Percentiles rank a stretch among this genome's conserved stretches.
phyloP scores from a whole-genome alignment of 2,113 vertebrate genomes.

The Epinephelus cyanopodus region DNA sequence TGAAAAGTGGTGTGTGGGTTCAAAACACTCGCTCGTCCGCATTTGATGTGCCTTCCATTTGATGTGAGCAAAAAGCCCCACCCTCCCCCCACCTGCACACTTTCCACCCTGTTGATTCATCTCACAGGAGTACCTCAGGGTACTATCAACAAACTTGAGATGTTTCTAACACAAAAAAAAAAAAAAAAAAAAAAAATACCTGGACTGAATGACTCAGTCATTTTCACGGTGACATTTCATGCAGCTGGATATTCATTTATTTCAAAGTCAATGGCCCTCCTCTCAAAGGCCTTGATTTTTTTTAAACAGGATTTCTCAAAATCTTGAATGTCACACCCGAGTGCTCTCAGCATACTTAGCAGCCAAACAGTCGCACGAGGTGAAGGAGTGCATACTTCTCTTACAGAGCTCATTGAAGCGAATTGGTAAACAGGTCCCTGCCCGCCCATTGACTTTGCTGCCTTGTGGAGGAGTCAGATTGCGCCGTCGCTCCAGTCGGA shows the following conservation, averaged over 20 bases:
- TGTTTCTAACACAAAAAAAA: slow-evolving; percentile 8
- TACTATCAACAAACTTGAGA: slow-evolving; percentile 22
- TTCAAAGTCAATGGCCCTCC: slow-evolving; percentile 70
- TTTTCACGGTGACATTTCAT: slow-evolving; percentile 48
- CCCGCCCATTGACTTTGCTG: slow-evolving; percentile 73
- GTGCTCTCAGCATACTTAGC: slow-evolving; percentile 64
- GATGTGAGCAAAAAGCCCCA: slow-evolving; percentile 42
- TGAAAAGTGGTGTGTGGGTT: slow-evolving; percentile 62
- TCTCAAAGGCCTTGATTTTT: slow-evolving; percentile 49
- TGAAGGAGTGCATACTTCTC: slow-evolving; percentile 61
- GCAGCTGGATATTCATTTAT: slow-evolving; percentile 45
- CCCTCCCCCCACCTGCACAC: not conserved
- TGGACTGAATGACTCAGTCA: slow-evolving; percentile 1
- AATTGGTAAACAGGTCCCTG: slow-evolving; percentile 75
- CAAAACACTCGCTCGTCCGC: slow-evolving; percentile 35
- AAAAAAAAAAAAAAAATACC: slow-evolving; percentile 25
- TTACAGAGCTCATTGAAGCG: slow-evolving; percentile 57
- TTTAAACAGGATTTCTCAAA: slow-evolving; percentile 53
- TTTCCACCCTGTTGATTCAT: slow-evolving; percentile 30
- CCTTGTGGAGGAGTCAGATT: slow-evolving; percentile 62
- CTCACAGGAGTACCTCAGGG: slow-evolving; percentile 43
- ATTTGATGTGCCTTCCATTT: slow-evolving; percentile 64
- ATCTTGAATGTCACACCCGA: slow-evolving; percentile 69
- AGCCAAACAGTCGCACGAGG: slow-evolving; percentile 52
- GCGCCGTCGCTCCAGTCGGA: slow-evolving; percentile 40